These are phyloP conservation scores for Leptoclinus maculatus DNA, from an alignment of 2,797 vertebrate genomes.

Conservation along the genomic window DNA sequence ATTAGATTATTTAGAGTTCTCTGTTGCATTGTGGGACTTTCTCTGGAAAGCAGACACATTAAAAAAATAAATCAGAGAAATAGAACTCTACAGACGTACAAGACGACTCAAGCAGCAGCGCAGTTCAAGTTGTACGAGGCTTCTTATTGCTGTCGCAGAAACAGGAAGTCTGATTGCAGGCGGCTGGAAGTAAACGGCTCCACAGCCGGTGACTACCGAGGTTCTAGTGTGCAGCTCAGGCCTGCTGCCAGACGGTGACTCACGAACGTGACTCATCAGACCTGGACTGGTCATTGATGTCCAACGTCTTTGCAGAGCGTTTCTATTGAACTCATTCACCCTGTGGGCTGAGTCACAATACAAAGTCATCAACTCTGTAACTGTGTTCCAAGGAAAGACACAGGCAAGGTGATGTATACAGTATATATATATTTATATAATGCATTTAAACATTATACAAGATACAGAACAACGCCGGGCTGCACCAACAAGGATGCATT, in stretches of 20 bases:
- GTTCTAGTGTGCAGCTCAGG: neutral
- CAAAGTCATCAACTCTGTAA: neutral
- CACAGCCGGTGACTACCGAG: neutral
- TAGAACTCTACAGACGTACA: no score
- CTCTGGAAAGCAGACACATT: neutral
- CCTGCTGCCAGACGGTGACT: slow-evolving; percentile 18
- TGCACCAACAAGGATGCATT: no score
- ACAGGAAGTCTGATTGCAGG: neutral
- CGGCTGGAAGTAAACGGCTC: neutral
- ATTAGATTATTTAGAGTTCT: neutral
- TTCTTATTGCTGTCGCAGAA: neutral
- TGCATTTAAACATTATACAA: no score
- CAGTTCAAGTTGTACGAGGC: no score
- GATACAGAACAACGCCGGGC: no score
- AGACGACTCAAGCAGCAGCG: neutral
- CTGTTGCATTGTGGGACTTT: neutral
- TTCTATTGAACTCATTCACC: neutral
- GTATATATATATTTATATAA: no score
- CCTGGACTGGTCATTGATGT: slow-evolving; percentile 4
- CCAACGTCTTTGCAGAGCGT: neutral
- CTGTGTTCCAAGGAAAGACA: no score
- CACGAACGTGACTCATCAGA: slow-evolving; percentile 44
- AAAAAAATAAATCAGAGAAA: neutral
- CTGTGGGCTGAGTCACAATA: slow-evolving; percentile 18
- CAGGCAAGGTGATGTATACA: no score